A percentile compares a stretch with the other conserved stretches of the same genome.
phyloP scores from a whole-genome alignment of 2,113 vertebrate genomes.

The Peromyscus polionotus region DNA sequence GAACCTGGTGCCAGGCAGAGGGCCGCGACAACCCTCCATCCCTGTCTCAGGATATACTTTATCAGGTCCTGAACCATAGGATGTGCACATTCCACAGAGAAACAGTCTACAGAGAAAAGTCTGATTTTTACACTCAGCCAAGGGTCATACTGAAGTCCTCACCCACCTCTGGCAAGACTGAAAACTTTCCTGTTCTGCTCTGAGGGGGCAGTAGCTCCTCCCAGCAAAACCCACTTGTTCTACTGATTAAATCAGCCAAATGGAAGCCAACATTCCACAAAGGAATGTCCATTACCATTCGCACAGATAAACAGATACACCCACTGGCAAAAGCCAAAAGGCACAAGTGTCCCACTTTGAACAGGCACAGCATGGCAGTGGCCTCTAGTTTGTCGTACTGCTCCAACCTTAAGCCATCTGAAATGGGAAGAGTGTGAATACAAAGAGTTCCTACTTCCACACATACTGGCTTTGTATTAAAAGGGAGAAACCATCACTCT shows the following conservation, averaged over 20 bases:
- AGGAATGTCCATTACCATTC: slow-evolving; percentile 77
- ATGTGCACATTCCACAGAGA: not conserved
- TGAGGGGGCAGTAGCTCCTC: slow-evolving; percentile 62
- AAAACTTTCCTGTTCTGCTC: slow-evolving; percentile 73
- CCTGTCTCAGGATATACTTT: not conserved
- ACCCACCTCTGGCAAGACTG: slow-evolving; percentile 50
- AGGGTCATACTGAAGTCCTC: slow-evolving; percentile 66
- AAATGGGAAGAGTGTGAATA: not conserved
- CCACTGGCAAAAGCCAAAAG: slow-evolving; percentile 63
- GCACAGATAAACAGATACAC: slow-evolving; percentile 76
- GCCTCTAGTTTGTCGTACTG: not conserved
- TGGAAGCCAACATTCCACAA: slow-evolving; percentile 78
- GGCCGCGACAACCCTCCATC: not conserved
- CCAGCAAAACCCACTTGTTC: slow-evolving; percentile 68
- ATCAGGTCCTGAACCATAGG: not conserved
- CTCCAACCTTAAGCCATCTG: not conserved
- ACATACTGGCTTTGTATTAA: not conserved
- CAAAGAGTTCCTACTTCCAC: not conserved
- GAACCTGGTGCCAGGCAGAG: not conserved
- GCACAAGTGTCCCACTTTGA: not conserved
- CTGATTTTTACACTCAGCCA: slow-evolving; percentile 47
- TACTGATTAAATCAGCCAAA: slow-evolving; percentile 75
- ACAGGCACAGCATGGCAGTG: not conserved
- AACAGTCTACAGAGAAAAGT: not conserved
- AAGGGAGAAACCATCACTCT: not conserved